A percentile compares a stretch with the other conserved stretches of the same genome.
Conservation (phyloP, 2,113 vertebrate species). For the Psilopogon haemacephalus region DNA sequence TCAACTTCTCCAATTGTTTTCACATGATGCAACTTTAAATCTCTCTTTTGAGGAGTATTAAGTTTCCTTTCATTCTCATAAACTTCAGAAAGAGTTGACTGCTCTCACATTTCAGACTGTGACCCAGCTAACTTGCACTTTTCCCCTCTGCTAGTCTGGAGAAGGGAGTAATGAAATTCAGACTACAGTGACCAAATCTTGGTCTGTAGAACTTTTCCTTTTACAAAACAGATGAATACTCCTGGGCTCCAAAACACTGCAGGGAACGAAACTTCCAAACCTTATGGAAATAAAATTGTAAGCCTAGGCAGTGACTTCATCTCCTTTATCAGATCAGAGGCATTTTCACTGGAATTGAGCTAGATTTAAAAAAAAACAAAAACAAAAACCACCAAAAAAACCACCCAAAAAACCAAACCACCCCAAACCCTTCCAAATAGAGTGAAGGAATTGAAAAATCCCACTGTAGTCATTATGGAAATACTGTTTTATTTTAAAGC, state of each 20-base stretch:
- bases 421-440: neutral
- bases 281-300: constrained; percentile 46
- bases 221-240: constrained; percentile 39
- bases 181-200: constrained; percentile 61
- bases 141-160: constrained; percentile 74
- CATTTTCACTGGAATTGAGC: constrained; percentile 52
- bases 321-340: constrained; percentile 71
- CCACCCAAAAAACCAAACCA: too few species aligned
- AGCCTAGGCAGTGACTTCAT: constrained; percentile 67
- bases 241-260: constrained; percentile 50
- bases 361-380: neutral
- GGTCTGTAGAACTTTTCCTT: constrained; percentile 24
- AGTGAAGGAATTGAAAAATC: constrained; percentile 22
- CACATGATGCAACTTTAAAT: constrained; percentile 68
- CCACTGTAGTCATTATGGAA: neutral
- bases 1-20: constrained; percentile 70
- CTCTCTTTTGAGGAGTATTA: constrained; percentile 58
- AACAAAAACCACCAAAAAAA: too few species aligned
- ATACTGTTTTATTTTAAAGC: neutral
- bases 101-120: constrained; percentile 75
- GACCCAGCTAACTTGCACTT: constrained; percentile 73
- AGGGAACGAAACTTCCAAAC: constrained; percentile 51
- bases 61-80: constrained; percentile 75
- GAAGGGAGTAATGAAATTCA: constrained; percentile 75
- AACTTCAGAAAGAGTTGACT: constrained; percentile 67